Conservation (phyloP, 2,113 vertebrate species). For the Otocyon megalotis region DNA sequence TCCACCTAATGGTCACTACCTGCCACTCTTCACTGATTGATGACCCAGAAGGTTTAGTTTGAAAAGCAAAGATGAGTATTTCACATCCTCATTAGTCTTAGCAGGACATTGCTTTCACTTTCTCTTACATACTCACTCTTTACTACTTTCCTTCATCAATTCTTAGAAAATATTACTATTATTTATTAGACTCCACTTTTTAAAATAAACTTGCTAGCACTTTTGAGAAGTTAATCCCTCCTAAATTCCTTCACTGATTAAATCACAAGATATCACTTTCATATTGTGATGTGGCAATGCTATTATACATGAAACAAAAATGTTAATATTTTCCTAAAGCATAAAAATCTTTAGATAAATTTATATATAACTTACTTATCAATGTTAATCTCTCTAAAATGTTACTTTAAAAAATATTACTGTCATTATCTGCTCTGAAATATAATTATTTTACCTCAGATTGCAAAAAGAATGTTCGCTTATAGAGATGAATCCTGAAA, state of each 20-base stretch:
- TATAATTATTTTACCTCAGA: conserved; percentile 16
- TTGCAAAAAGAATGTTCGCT: conserved; percentile 26
- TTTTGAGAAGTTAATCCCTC: conserved; percentile 67
- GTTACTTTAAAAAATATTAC: conserved; percentile 38
- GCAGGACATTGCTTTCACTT: conserved; percentile 67
- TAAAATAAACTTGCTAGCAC: conserved; percentile 70
- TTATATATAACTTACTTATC: conserved; percentile 37
- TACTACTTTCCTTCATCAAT: conserved; percentile 68
- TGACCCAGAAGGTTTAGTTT: conserved; percentile 87
- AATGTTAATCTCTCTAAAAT: conserved; percentile 45
- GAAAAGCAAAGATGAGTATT: conserved; percentile 85
- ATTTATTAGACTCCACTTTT: conserved; percentile 45
- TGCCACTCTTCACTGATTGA: conserved; percentile 89
- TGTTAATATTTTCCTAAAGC: neutral
- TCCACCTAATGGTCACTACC: conserved; percentile 91
- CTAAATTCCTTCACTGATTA: conserved; percentile 56
- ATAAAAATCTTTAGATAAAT: conserved; percentile 47
- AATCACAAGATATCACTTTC: conserved; percentile 55
- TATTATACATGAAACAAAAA: neutral
- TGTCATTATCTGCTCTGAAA: conserved; percentile 34
- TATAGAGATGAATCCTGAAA: conserved; percentile 26
- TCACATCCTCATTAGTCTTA: conserved; percentile 85
- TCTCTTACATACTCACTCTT: conserved; percentile 63
- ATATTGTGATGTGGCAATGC: neutral
- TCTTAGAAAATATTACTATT: conserved; percentile 64